phyloP scores from a whole-genome alignment of 2,888 invertebrate species.

The Nephrotoma guestfalica region DNA sequence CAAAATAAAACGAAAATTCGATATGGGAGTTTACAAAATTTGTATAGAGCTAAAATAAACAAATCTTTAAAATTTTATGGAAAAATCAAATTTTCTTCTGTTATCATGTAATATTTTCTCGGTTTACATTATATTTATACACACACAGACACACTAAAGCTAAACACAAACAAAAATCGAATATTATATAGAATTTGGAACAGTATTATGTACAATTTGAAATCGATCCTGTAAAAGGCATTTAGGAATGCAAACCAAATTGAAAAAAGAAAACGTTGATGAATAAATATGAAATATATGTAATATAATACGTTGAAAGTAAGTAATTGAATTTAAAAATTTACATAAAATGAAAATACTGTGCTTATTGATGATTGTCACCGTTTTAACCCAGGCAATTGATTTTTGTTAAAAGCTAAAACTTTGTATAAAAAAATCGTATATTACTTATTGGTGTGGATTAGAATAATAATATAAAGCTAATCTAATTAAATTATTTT shows the following conservation, averaged over 20 bases:
- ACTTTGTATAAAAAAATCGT: neutral
- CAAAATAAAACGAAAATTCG: neutral
- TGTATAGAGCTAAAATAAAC: neutral
- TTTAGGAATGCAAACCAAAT: neutral
- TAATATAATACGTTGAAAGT: neutral
- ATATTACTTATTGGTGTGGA: neutral
- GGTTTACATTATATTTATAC: neutral
- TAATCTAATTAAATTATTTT: no score
- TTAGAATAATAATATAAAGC: no score
- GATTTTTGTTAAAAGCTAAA: neutral
- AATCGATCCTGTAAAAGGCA: neutral
- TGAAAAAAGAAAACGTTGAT: neutral
- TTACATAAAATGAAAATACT: neutral
- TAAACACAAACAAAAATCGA: neutral
- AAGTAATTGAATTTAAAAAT: neutral
- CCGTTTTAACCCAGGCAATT: neutral
- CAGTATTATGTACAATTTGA: neutral
- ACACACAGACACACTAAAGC: neutral
- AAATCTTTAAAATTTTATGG: neutral
- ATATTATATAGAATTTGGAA: neutral
- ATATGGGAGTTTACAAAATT: neutral
- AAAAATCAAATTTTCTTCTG: neutral
- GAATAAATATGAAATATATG: neutral
- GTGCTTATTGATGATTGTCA: neutral
- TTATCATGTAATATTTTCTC: neutral